These are phyloP conservation scores for Bettongia penicillata DNA, from an alignment of 2,113 vertebrate species.

Conservation along the genomic window DNA sequence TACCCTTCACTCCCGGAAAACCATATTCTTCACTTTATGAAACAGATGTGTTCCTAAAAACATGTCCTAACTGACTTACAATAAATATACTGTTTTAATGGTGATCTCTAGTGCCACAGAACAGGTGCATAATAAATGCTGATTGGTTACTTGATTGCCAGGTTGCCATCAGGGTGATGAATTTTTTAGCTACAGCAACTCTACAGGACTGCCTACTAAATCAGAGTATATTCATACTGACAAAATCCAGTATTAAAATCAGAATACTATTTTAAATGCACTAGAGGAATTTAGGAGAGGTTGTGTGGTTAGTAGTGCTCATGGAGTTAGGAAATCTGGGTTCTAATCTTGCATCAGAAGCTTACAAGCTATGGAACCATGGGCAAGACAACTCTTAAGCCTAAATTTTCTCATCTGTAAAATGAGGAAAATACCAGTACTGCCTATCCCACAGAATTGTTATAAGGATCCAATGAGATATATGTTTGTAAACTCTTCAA, in stretches of 20 bases:
- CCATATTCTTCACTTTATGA: background rate
- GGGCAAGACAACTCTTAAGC: background rate
- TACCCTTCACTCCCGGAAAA: background rate
- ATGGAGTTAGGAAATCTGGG: background rate
- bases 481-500: background rate
- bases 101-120: background rate
- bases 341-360: background rate
- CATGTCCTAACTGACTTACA: background rate
- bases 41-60: background rate
- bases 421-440: background rate
- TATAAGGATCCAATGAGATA: background rate
- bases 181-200: background rate
- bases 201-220: background rate
- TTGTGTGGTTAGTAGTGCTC: background rate
- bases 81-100: background rate
- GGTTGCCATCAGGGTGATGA: background rate
- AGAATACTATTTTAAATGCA: background rate
- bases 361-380: background rate
- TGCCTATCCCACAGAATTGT: background rate
- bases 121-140: background rate
- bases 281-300: background rate
- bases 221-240: background rate
- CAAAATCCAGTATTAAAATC: background rate
- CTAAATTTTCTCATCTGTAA: background rate
- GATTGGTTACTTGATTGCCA: background rate